Base-by-base conservation (phyloP, 2,888 invertebrate species). In the Norana najaformis region DNA sequence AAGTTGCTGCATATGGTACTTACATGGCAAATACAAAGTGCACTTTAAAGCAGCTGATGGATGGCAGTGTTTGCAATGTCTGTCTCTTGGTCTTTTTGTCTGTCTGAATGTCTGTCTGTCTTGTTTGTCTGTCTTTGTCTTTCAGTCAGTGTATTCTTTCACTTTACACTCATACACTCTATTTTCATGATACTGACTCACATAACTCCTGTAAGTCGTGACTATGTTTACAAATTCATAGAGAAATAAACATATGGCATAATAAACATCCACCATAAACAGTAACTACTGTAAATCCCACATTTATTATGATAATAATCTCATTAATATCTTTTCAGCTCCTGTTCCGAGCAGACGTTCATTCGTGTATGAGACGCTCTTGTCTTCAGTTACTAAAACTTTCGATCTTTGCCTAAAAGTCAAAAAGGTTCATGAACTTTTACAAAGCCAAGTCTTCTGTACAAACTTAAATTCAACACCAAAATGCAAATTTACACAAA, bases 211-310 rank as follows among this genome's bases (percentile, higher is more conserved):
- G n/a, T 8, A 69, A n/a, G n/a, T 69, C 69, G 13, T 69, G 69
- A n/a, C 69, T n/a, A 69, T 69, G 69, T 69, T 69, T 69, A 69
- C 69, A 69, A n/a, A n/a, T 69, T 69, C n/a, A 30, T 69, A 69
- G 69, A 6, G 69, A 69, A 13, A 30, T n/a, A 69, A n/a, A 69
- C 30, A 69, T 69, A n/a, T n/a, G n/a, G n/a, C 47, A n/a, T n/a
- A 53, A 53, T 53, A 53, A 53, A 53, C 53, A 53, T 53, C 3
- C 30, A 69, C 30, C 69, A n/a, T 69, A 4, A 69, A 69, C 69
- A 69, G n/a, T 69, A n/a, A 69, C 69, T 69, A 69, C 4, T 30
- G n/a, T n/a, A n/a, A 69, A 69, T 69, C 30, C n/a, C 8, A 69
- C n/a, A n/a, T n/a, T 69, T 69, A 69, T 69, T 69, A 69, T 5